These are phyloP conservation scores for Diorhabda sublineata DNA, from an alignment of 1,140 invertebrate species.

Conservation along the genomic window DNA sequence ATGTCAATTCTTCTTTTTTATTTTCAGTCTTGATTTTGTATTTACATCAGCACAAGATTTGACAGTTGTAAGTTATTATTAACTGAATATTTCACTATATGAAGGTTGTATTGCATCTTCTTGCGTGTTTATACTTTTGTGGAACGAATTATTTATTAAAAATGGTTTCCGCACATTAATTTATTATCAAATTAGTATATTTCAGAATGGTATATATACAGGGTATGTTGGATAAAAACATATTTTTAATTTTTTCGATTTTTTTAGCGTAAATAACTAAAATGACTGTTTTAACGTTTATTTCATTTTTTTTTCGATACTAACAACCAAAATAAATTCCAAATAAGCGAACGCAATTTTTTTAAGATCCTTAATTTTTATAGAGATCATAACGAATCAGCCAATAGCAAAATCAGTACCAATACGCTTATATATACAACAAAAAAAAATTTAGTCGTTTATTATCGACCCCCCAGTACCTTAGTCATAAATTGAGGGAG, in stretches of 20 bases:
- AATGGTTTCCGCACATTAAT: too few species aligned
- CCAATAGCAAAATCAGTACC: constrained; percentile 23
- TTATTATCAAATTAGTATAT: neutral
- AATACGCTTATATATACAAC: constrained; percentile 15
- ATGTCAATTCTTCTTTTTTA: too few species aligned
- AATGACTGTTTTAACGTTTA: neutral
- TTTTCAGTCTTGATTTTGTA: too few species aligned
- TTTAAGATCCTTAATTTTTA: constrained; percentile 16
- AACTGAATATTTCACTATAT: too few species aligned
- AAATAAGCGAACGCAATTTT: neutral
- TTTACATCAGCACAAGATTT: too few species aligned
- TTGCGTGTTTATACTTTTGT: too few species aligned
- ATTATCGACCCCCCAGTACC: constrained; percentile 10
- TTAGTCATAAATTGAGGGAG: constrained; percentile 15
- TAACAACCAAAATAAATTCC: neutral
- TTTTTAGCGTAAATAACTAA: neutral
- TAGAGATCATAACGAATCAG: constrained; percentile 20
- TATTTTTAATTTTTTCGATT: neutral
- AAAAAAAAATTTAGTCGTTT: constrained; percentile 10
- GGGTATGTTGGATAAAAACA: neutral
- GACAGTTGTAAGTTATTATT: too few species aligned
- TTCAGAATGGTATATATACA: neutral
- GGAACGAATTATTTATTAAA: too few species aligned
- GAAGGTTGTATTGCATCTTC: too few species aligned
- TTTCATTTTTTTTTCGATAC: neutral